Evolutionary conservation across 2,888 invertebrate genomes (phyloP).

Genomic region (Drosophila cyrtoloma): DNA sequence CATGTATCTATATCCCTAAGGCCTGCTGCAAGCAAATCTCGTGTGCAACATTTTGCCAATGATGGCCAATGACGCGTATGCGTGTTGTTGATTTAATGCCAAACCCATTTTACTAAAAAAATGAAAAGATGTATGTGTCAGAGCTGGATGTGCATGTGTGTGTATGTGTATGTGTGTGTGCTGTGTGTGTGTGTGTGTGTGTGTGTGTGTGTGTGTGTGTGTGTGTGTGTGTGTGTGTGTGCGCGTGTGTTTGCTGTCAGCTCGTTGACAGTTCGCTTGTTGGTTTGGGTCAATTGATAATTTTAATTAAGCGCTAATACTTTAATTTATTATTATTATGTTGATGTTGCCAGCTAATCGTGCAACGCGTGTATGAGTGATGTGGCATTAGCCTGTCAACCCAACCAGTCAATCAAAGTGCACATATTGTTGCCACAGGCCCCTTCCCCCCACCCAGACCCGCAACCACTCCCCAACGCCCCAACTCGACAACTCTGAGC

Average conservation of each 20-base stretch:
- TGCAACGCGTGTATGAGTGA: conserved; percentile 49
- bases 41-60: conserved; percentile 27
- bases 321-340: conserved; percentile 74
- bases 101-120: conserved; percentile 18
- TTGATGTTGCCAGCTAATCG: conserved; percentile 46
- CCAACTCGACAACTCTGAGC: not conserved
- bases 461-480: not conserved
- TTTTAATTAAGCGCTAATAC: conserved; percentile 82
- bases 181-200: not conserved
- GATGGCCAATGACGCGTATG: conserved; percentile 45
- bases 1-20: not conserved
- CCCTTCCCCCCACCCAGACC: not conserved
- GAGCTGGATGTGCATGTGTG: not conserved
- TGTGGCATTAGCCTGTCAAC: conserved; percentile 48
- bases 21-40: not conserved
- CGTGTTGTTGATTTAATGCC: conserved; percentile 42
- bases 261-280: conserved; percentile 42
- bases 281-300: conserved; percentile 65
- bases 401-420: conserved; percentile 36
- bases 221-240: not conserved
- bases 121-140: not conserved
- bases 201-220: not conserved
- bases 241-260: conserved; percentile 17
- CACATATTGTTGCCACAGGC: conserved; percentile 9
- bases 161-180: not conserved